phyloP scores from a whole-genome alignment of 1,140 invertebrate genomes.

The Caenorhabditis remanei region DNA sequence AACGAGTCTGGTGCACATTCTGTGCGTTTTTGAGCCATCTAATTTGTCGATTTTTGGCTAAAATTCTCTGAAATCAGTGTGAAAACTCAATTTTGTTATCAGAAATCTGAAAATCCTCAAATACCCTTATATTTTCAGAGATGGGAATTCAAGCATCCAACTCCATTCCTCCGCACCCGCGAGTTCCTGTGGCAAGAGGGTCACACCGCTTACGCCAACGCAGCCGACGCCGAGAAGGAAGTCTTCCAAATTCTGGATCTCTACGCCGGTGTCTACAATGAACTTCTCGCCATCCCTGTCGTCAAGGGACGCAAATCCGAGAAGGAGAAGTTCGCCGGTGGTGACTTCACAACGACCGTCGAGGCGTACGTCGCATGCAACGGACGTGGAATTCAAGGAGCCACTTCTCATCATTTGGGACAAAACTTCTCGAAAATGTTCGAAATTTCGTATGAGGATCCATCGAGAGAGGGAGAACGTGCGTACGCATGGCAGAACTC shows the following conservation, averaged over 20 bases:
- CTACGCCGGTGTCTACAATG: conserved; percentile 90
- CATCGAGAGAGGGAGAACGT: conserved; percentile 13
- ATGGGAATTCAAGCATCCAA: conserved; percentile 99
- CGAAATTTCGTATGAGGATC: conserved; percentile 92
- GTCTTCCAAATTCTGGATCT: conserved; percentile 83
- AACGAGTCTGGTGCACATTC: no score
- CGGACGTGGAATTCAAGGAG: conserved; percentile 90
- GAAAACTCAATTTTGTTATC: neutral
- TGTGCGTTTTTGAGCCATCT: no score
- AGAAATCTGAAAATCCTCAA: no score
- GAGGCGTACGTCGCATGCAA: conserved; percentile 94
- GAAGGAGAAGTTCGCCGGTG: conserved; percentile 98
- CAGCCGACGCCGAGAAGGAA: conserved; percentile 89
- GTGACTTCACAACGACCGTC: conserved; percentile 95
- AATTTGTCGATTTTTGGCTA: neutral
- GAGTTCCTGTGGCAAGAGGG: conserved; percentile 99
- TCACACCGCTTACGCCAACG: conserved; percentile 90
- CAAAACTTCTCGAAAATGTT: conserved; percentile 99
- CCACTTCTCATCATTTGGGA: conserved; percentile 96
- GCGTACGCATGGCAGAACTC: conserved; percentile 94
- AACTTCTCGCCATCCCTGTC: conserved; percentile 94
- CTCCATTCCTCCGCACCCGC: conserved; percentile 94
- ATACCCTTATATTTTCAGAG: conserved; percentile 81
- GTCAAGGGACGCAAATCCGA: conserved; percentile 95
- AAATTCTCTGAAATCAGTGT: neutral